phyloP scores from a whole-genome alignment of 2,113 vertebrate genomes.

The Bothrops jararaca region DNA sequence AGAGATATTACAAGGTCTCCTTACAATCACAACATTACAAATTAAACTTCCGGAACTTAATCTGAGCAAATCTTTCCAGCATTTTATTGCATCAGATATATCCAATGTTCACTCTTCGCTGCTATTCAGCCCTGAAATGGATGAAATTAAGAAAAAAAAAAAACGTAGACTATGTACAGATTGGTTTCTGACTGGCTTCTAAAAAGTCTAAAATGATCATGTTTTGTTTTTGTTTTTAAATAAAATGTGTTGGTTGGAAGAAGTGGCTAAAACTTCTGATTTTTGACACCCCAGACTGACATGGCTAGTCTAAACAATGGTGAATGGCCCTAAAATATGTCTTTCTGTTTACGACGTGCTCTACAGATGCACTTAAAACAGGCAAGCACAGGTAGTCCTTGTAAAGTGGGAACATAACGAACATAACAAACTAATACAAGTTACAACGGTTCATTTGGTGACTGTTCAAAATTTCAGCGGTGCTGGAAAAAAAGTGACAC shows the following conservation, averaged over 20 bases:
- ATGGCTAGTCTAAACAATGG: not conserved
- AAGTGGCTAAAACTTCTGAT: not conserved
- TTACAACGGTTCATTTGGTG: not conserved
- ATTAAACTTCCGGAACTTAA: not conserved
- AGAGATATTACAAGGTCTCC: constrained; percentile 3
- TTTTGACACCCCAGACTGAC: not conserved
- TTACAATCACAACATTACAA: not conserved
- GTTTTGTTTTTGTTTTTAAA: not conserved
- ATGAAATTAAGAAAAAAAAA: not conserved
- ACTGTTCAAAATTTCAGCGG: not conserved
- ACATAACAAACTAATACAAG: no score
- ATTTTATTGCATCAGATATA: not conserved
- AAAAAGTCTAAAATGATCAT: not conserved
- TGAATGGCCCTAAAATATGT: not conserved
- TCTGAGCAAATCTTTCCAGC: not conserved
- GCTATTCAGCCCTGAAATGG: not conserved
- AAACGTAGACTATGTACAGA: not conserved
- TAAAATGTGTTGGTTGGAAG: not conserved
- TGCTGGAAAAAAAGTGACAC: not conserved
- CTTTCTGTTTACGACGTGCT: not conserved
- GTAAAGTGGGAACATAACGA: no score
- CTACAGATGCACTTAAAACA: not conserved
- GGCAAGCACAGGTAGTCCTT: not conserved
- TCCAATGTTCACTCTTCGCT: not conserved
- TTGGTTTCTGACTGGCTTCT: not conserved